Percentiles rank a stretch among this genome's conserved stretches.
phyloP scores from a whole-genome alignment of 2,113 vertebrate species.

The Rynchops niger region DNA sequence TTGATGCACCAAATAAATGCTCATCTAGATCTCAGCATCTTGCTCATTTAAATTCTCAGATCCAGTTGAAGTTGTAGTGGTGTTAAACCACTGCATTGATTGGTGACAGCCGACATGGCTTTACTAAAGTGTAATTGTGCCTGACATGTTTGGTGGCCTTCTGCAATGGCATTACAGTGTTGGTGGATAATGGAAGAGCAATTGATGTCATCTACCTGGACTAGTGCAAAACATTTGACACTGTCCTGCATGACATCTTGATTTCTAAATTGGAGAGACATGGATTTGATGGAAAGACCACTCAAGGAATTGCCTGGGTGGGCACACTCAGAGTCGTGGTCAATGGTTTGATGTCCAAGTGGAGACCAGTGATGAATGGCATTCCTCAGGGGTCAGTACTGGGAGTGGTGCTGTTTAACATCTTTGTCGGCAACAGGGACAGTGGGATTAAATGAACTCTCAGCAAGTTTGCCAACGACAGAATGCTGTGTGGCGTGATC shows the following conservation, averaged over 20 bases:
- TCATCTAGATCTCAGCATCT: background rate
- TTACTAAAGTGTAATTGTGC: background rate
- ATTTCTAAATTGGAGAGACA: background rate
- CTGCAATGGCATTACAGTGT: background rate
- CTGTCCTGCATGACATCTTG: background rate
- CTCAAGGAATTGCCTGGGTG: background rate
- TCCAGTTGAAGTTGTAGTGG: background rate
- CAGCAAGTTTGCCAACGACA: background rate
- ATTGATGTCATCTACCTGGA: background rate
- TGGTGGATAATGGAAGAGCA: background rate
- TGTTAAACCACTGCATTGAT: background rate
- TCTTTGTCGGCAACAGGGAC: background rate
- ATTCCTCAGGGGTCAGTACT: background rate
- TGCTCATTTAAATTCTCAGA: background rate
- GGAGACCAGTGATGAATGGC: background rate
- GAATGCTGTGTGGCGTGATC: background rate
- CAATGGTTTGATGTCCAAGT: background rate
- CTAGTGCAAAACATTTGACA: background rate
- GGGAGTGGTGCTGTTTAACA: background rate
- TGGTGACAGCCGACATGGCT: background rate
- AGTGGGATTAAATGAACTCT: background rate
- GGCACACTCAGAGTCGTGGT: background rate
- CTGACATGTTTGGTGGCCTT: background rate
- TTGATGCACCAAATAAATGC: background rate
- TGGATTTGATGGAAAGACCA: background rate